These are phyloP conservation scores for Drosophila tsacasi DNA, from an alignment of 1,140 invertebrate genomes.

Conservation along the genomic window DNA sequence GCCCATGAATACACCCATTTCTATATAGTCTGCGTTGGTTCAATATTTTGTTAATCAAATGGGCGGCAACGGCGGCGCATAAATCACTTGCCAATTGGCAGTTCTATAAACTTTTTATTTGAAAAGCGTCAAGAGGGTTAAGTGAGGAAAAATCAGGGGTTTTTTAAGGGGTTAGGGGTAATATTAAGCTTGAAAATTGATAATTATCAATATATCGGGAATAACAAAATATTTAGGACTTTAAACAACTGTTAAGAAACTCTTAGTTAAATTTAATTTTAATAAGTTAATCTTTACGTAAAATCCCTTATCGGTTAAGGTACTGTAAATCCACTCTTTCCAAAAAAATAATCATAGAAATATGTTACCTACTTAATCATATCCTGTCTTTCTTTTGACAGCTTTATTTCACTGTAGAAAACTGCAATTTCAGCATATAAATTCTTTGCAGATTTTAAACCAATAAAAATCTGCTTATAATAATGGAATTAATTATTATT, in stretches of 20 bases:
- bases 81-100: constrained; percentile 55
- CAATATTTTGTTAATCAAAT: constrained; percentile 70
- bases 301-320: background rate
- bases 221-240: background rate
- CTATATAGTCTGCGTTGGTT: constrained; percentile 14
- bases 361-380: background rate
- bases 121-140: constrained; percentile 36
- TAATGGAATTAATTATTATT: background rate
- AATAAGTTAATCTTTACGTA: background rate
- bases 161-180: background rate
- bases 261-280: too few species aligned
- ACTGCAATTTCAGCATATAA: background rate
- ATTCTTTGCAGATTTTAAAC: background rate
- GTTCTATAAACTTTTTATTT: constrained; percentile 20
- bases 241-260: background rate
- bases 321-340: rapidly evolving
- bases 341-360: background rate
- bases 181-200: background rate
- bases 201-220: too few species aligned
- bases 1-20: constrained; percentile 38
- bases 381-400: background rate
- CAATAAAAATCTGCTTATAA: background rate
- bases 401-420: background rate
- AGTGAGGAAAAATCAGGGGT: background rate
- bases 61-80: constrained; percentile 62